phyloP scores from a whole-genome alignment of 2,113 vertebrate species.

The Brienomyrus longianalis region DNA sequence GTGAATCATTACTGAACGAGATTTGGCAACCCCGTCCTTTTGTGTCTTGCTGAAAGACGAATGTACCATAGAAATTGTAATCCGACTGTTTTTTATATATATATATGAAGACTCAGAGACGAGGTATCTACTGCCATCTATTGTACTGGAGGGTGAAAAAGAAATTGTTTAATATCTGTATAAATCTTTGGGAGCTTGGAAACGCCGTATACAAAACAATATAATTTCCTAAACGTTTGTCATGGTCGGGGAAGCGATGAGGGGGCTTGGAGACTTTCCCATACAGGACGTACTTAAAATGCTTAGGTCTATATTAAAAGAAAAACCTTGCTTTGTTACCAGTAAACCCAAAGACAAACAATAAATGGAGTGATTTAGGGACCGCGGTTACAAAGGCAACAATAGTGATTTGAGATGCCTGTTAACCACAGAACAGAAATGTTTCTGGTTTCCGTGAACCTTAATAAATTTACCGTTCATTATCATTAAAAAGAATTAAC shows the following conservation, averaged over 20 bases:
- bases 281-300: not conserved
- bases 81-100: not conserved
- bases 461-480: not conserved
- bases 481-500: not conserved
- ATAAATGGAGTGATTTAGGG: not conserved
- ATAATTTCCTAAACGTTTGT: not conserved
- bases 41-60: not conserved
- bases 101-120: not conserved
- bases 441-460: not conserved
- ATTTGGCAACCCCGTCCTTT: not conserved
- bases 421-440: not conserved
- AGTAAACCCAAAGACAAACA: not conserved
- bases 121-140: not conserved
- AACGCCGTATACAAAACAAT: not conserved
- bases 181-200: not conserved
- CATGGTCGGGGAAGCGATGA: not conserved
- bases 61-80: not conserved
- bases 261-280: not conserved
- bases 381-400: not conserved
- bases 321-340: not conserved
- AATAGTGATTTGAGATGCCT: not conserved
- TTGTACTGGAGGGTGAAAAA: not conserved
- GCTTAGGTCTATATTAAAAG: not conserved
- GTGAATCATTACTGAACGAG: not conserved
- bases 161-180: not conserved